A percentile compares a stretch with the other conserved stretches of the same genome.
phyloP scores from a whole-genome alignment of 2,113 vertebrate genomes.

The Fukomys damarensis region DNA sequence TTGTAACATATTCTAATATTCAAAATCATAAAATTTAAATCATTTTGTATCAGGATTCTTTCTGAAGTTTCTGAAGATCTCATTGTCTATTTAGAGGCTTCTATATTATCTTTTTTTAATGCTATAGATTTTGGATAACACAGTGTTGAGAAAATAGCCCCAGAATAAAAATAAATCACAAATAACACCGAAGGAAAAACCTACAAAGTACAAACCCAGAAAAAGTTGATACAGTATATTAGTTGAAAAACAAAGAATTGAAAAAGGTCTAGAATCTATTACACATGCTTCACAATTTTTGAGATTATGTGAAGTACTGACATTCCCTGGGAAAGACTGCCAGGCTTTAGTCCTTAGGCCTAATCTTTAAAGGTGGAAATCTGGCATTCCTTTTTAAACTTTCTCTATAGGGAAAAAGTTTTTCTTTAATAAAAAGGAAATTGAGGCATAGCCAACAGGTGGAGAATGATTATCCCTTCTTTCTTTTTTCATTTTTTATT shows the following conservation, averaged over 20 bases:
- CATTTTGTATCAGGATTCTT: not conserved
- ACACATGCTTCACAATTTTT: not conserved
- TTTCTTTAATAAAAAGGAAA: constrained; percentile 26
- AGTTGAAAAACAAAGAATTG: not conserved
- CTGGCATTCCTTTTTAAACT: not conserved
- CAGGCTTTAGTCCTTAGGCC: not conserved
- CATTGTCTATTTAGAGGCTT: not conserved
- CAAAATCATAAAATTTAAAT: constrained; percentile 22
- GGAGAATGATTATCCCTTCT: not conserved
- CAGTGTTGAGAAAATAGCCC: not conserved
- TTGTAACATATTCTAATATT: not conserved
- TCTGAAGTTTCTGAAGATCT: not conserved
- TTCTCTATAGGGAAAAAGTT: not conserved
- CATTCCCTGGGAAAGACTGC: not conserved
- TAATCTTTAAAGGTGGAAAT: not conserved
- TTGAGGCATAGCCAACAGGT: constrained; percentile 1
- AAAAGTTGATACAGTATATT: not conserved
- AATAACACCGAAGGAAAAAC: not conserved
- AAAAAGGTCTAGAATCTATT: not conserved
- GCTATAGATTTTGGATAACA: not conserved
- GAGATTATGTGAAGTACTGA: not conserved
- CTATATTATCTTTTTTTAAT: not conserved
- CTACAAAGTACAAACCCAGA: not conserved
- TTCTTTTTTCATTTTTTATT: constrained; percentile 42
- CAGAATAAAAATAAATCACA: constrained; percentile 19